phyloP scores from a whole-genome alignment of 2,888 invertebrate genomes.

The Scaptomyza cyrtandrae region DNA sequence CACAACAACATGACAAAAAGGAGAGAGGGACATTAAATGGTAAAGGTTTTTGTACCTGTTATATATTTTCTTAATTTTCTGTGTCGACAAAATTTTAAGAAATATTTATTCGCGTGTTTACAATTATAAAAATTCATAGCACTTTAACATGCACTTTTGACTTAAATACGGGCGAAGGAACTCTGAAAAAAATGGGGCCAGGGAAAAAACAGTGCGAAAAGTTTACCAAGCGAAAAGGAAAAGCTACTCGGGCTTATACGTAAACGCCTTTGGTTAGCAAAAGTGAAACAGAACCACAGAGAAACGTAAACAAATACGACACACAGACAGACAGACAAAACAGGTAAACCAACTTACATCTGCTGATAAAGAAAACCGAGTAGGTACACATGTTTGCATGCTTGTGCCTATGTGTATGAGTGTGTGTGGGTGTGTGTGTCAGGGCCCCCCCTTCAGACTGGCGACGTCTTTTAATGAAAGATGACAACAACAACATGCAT shows the following conservation, averaged over 20 bases:
- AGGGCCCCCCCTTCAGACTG: slow-evolving; percentile 7
- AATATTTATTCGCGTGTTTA: neutral
- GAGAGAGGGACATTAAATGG: slow-evolving; percentile 3
- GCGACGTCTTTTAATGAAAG: slow-evolving; percentile 70
- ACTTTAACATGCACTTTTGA: slow-evolving; percentile 25
- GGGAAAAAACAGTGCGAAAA: slow-evolving; percentile 44
- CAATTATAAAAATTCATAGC: slow-evolving; percentile 16
- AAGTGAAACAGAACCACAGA: slow-evolving; percentile 66
- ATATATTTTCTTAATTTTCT: neutral
- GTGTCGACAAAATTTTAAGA: neutral
- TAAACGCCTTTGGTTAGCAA: slow-evolving; percentile 68
- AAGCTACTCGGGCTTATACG: slow-evolving; percentile 45
- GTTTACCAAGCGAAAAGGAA: slow-evolving; percentile 43
- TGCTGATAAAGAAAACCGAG: slow-evolving; percentile 76
- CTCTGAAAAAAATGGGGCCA: slow-evolving; percentile 54
- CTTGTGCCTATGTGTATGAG: slow-evolving; percentile 19
- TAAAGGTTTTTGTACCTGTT: neutral
- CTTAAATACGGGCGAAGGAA: slow-evolving; percentile 32
- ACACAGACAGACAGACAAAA: slow-evolving; percentile 15
- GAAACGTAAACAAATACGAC: slow-evolving; percentile 72
- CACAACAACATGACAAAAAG: slow-evolving; percentile 1
- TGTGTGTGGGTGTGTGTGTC: neutral
- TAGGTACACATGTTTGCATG: neutral
- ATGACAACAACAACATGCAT: slow-evolving; percentile 69
- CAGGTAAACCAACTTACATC: slow-evolving; percentile 71